Conservation (phyloP, 2,797 vertebrate species). For the Philypnodon macrostomus region DNA sequence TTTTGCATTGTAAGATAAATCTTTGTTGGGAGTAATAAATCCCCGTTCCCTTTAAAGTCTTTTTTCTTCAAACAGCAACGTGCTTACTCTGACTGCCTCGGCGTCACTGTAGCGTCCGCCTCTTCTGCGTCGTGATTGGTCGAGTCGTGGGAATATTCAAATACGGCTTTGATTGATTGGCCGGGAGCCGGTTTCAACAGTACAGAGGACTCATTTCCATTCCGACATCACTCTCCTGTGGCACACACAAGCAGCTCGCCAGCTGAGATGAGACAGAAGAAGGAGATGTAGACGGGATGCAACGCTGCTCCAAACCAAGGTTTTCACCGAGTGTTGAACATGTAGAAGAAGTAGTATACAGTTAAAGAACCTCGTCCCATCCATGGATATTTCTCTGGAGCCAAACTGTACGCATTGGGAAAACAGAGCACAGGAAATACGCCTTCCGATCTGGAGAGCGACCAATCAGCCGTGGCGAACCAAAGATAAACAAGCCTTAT, state of each 20-base stretch:
- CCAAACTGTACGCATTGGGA: constrained; percentile 49
- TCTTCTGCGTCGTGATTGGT: constrained; percentile 58
- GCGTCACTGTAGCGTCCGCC: constrained; percentile 64
- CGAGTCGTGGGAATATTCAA: constrained; percentile 71
- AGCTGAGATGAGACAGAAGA: constrained; percentile 38
- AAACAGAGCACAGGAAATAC: constrained; percentile 65
- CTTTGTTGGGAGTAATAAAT: constrained; percentile 2
- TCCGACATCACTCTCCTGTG: constrained; percentile 60
- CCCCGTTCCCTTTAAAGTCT: constrained; percentile 63
- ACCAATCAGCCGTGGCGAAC: constrained; percentile 69
- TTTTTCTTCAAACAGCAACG: constrained; percentile 58
- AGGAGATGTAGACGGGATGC: constrained; percentile 18
- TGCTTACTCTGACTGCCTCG: constrained; percentile 57
- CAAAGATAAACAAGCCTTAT: constrained; percentile 79
- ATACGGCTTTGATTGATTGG: constrained; percentile 69
- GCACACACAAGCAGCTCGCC: constrained; percentile 38
- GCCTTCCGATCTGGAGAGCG: constrained; percentile 64
- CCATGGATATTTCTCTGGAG: constrained; percentile 64
- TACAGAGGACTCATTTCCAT: constrained; percentile 55
- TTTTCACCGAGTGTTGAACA: constrained; percentile 6
- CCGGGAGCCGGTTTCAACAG: constrained; percentile 58
- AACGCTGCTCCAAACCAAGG: constrained; percentile 14
- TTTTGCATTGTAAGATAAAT: neutral
- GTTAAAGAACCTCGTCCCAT: constrained; percentile 44
- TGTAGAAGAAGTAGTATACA: constrained; percentile 42